Percentiles rank a stretch among this genome's conserved stretches.
phyloP scores from a whole-genome alignment of 1,140 invertebrate species.

The Bombus sibiricus region DNA sequence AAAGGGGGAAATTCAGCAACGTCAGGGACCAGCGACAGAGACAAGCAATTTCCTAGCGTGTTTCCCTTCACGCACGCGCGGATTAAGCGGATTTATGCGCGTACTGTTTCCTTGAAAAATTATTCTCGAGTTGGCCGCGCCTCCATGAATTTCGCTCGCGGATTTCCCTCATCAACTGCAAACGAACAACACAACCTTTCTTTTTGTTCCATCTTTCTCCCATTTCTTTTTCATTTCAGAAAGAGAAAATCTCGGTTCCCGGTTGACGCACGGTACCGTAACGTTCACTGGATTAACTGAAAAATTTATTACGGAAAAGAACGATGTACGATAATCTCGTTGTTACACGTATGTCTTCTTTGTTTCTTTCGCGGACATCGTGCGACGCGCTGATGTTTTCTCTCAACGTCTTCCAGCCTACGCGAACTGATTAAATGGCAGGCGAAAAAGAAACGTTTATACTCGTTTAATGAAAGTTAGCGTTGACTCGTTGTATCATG shows the following conservation, averaged over 20 bases:
- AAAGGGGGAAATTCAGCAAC: neutral
- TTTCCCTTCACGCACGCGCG: neutral
- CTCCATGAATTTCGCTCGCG: neutral
- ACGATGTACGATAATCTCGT: neutral
- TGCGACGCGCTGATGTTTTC: too few relatives aligned
- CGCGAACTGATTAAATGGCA: too few relatives aligned
- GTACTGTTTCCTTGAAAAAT: slow-evolving; percentile 15
- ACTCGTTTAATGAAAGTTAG: too few relatives aligned
- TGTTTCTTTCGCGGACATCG: neutral
- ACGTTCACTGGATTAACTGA: slow-evolving; percentile 6
- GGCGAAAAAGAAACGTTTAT: too few relatives aligned
- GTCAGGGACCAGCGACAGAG: neutral
- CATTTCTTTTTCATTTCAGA: neutral
- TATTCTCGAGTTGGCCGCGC: neutral
- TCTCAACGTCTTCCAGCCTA: too few relatives aligned
- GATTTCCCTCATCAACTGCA: slow-evolving; percentile 10
- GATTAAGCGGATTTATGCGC: neutral
- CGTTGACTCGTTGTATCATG: too few relatives aligned
- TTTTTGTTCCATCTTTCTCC: neutral
- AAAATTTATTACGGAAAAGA: neutral
- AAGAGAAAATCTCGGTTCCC: neutral
- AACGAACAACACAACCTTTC: neutral
- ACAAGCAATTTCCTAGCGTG: neutral
- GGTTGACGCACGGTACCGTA: neutral
- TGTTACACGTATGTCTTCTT: neutral